A percentile compares a stretch with the other conserved stretches of the same genome.
Conservation (phyloP, 1,140 invertebrate species). For the Araneus ventricosus region DNA sequence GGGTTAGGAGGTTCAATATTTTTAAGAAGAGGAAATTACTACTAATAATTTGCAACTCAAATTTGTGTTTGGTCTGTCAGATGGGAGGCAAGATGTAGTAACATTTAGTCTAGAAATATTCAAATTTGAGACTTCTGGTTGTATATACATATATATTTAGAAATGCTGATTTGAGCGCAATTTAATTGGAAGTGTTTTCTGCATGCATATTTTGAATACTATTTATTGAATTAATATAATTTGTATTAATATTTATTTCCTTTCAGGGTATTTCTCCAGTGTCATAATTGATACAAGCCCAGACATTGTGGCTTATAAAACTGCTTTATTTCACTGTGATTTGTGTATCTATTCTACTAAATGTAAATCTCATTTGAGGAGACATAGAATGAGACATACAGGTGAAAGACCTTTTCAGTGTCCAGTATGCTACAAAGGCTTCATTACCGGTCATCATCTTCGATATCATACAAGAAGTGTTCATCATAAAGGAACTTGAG, state of each 20-base stretch:
- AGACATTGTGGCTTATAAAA: not conserved
- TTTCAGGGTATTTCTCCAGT: not conserved
- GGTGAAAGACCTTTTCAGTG: constrained; percentile 78
- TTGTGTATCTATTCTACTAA: constrained; percentile 33
- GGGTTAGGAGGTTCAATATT: too few relatives aligned
- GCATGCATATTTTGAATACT: not conserved
- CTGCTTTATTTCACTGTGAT: constrained; percentile 25
- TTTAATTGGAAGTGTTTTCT: not conserved
- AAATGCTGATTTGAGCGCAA: not conserved
- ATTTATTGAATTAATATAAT: not conserved
- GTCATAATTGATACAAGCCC: not conserved
- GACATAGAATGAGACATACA: constrained; percentile 75
- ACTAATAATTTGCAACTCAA: too few relatives aligned
- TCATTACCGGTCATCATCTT: constrained; percentile 39
- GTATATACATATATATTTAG: too few relatives aligned
- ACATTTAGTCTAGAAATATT: too few relatives aligned
- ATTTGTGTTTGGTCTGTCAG: too few relatives aligned
- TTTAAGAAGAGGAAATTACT: too few relatives aligned
- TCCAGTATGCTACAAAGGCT: constrained; percentile 22
- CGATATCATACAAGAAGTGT: constrained; percentile 20
- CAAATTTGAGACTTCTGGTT: too few relatives aligned
- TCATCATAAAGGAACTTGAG: not conserved
- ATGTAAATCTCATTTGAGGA: constrained; percentile 15
- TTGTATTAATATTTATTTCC: not conserved
- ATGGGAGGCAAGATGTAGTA: not conserved